Conservation (phyloP, 2,888 invertebrate genomes). For the Catotricha subobsoleta region DNA sequence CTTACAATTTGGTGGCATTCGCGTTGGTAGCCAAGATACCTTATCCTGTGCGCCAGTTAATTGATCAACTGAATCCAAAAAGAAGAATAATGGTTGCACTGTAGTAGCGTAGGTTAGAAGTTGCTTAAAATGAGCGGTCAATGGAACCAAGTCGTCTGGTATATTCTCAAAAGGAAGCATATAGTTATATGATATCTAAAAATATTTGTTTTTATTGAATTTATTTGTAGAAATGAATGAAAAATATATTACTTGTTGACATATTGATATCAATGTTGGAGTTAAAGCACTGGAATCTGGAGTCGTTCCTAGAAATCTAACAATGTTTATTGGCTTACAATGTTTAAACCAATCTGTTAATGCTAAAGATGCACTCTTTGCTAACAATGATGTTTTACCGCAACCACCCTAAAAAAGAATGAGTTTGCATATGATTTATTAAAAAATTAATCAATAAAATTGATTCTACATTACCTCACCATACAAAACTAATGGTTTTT, state of each 20-base stretch:
- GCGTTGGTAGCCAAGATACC: conserved; percentile 87
- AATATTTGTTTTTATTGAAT: no score
- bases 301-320: conserved; percentile 76
- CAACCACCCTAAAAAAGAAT: conserved; percentile 60
- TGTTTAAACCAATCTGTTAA: conserved; percentile 53
- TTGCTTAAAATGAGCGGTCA: conserved; percentile 92
- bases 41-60: conserved; percentile 86
- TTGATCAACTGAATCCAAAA: conserved; percentile 93
- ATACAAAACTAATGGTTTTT: conserved; percentile 77
- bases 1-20: conserved; percentile 76
- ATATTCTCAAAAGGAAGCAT: conserved; percentile 83
- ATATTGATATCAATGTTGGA: conserved; percentile 85
- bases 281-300: conserved; percentile 91
- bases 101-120: conserved; percentile 63
- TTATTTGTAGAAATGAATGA: background rate
- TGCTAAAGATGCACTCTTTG: conserved; percentile 76
- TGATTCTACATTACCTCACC: conserved; percentile 42
- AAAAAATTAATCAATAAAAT: background rate
- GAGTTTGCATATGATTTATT: no score
- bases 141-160: conserved; percentile 87
- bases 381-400: conserved; percentile 89
- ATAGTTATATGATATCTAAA: conserved; percentile 77
- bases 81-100: conserved; percentile 74
- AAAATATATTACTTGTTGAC: conserved; percentile 55
- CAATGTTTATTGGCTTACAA: conserved; percentile 65